A percentile compares a stretch with the other conserved stretches of the same genome.
Evolutionary conservation across 92 coral and sea anemone species (phyloP).

Genomic region (Meandrina meandrites): DNA sequence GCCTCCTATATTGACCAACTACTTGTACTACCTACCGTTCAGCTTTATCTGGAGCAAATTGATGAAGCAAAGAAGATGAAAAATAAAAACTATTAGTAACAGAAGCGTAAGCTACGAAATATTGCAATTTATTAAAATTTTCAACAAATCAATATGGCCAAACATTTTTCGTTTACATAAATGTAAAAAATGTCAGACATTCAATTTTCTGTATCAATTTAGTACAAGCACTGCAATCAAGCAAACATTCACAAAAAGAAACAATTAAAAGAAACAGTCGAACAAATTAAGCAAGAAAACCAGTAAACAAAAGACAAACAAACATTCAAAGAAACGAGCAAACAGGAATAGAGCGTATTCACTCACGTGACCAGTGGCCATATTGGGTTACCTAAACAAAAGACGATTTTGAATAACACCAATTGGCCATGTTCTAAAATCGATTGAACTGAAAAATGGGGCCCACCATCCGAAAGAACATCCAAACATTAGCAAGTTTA

Average conservation of each 20-base stretch:
- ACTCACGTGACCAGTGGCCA: too few species aligned
- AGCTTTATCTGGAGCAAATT: conserved; percentile 33
- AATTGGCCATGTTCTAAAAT: too few species aligned
- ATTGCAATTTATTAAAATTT: not conserved
- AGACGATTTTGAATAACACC: too few species aligned
- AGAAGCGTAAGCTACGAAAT: not conserved
- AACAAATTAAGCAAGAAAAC: too few species aligned
- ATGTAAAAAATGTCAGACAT: not conserved
- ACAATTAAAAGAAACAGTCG: not conserved
- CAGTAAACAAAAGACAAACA: too few species aligned
- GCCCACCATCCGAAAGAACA: too few species aligned
- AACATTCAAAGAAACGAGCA: too few species aligned
- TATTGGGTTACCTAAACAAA: too few species aligned
- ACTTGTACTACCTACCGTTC: conserved; percentile 25
- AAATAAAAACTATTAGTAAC: not conserved
- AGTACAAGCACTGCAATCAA: not conserved
- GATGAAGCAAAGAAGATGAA: not conserved
- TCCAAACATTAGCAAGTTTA: too few species aligned
- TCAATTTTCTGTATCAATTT: not conserved
- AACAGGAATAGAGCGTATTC: too few species aligned
- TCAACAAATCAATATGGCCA: not conserved
- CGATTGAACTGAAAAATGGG: too few species aligned
- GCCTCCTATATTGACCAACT: not conserved
- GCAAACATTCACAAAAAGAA: not conserved
- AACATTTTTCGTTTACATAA: not conserved